Evolutionary conservation across 2,888 invertebrate species (phyloP).

Genomic region (Drosophila dives): DNA sequence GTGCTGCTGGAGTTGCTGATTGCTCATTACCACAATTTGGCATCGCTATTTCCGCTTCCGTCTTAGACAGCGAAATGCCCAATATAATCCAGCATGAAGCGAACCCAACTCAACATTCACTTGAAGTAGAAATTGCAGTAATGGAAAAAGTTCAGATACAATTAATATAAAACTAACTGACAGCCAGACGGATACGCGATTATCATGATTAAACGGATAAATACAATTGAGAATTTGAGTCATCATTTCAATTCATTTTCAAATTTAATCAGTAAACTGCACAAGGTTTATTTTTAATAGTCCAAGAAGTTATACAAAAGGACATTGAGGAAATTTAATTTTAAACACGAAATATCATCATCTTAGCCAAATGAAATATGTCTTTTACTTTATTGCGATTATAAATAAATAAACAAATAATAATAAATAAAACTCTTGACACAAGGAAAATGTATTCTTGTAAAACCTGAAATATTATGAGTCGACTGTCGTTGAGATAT

Average conservation of each 20-base stretch:
- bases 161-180: neutral
- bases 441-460: neutral
- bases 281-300: too few species aligned
- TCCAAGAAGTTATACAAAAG: neutral
- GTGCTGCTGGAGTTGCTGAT: conserved; percentile 37
- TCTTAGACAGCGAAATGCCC: conserved; percentile 14
- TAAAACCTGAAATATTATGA: neutral
- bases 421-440: neutral
- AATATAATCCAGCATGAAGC: conserved; percentile 1
- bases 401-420: neutral
- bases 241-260: neutral
- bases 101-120: neutral
- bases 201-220: neutral
- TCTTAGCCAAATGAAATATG: neutral
- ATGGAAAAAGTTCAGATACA: neutral
- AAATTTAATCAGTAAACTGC: neutral
- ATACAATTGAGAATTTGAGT: neutral
- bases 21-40: conserved; percentile 53
- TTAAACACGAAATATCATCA: neutral
- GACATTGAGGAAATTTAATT: neutral
- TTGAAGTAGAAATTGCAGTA: neutral
- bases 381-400: neutral
- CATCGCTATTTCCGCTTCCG: conserved; percentile 63
- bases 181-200: neutral
- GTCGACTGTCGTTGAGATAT: neutral